A percentile compares a stretch with the other conserved stretches of the same genome.
phyloP scores from a whole-genome alignment of 2,797 vertebrate genomes.

The Clarias laeviceps region DNA sequence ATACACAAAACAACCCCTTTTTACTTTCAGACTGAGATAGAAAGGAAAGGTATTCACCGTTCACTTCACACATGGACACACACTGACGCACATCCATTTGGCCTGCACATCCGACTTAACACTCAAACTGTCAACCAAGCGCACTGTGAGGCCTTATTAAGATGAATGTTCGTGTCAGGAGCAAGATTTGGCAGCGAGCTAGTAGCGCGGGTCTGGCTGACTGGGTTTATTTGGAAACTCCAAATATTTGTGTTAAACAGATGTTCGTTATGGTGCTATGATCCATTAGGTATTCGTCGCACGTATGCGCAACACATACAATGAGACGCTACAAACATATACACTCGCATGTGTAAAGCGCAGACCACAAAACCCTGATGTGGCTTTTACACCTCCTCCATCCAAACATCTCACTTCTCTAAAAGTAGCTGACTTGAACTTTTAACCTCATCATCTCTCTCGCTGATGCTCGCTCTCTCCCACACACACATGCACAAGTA shows the following conservation, averaged over 20 bases:
- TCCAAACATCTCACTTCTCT: not conserved
- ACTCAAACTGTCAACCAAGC: slow-evolving; percentile 34
- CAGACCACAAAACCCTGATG: not conserved
- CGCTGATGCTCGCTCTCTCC: slow-evolving; percentile 5
- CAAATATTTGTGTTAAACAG: slow-evolving; percentile 65
- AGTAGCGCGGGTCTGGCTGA: slow-evolving; percentile 34
- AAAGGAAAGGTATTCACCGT: not conserved
- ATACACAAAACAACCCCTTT: not conserved
- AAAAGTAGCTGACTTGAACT: slow-evolving; percentile 19
- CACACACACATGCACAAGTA: not conserved
- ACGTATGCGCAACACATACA: slow-evolving; percentile 24
- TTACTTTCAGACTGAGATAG: slow-evolving; percentile 6
- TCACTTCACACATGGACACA: slow-evolving; percentile 15
- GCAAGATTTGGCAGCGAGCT: slow-evolving; percentile 42
- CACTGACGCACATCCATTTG: slow-evolving; percentile 8
- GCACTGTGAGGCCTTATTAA: slow-evolving; percentile 50
- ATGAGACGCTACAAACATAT: slow-evolving; percentile 37
- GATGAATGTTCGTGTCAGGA: slow-evolving; percentile 59
- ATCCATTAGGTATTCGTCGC: slow-evolving; percentile 52
- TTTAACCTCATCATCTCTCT: slow-evolving; percentile 35
- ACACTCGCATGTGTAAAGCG: slow-evolving; percentile 8
- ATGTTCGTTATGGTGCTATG: slow-evolving; percentile 54
- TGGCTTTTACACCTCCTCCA: not conserved
- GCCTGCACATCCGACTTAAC: slow-evolving; percentile 26
- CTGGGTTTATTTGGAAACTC: slow-evolving; percentile 63